These are phyloP conservation scores for Sebastolobus alascanus DNA, from an alignment of 2,797 vertebrate genomes.

Conservation along the genomic window DNA sequence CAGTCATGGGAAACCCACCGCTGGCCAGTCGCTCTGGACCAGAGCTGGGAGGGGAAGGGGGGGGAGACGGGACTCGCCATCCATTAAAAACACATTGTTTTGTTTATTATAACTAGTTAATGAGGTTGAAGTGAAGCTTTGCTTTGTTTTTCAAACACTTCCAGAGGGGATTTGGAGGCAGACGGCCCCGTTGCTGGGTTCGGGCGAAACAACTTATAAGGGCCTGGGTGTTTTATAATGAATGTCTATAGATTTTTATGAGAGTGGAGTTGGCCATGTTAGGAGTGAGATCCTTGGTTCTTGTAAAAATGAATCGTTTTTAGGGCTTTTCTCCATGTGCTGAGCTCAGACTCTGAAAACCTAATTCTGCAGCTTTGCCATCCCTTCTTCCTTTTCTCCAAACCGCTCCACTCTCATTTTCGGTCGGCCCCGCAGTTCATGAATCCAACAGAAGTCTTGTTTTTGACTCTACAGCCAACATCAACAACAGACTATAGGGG, in stretches of 20 bases:
- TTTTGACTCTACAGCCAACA: conserved; percentile 36
- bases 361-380: conserved; percentile 32
- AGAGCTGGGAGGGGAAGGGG: conserved; percentile 51
- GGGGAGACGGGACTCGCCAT: conserved; percentile 59
- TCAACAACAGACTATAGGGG: conserved; percentile 11
- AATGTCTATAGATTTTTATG: conserved; percentile 82
- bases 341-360: conserved; percentile 56
- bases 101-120: conserved; percentile 85
- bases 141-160: conserved; percentile 78
- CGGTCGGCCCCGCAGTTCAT: not conserved
- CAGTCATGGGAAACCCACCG: conserved; percentile 82
- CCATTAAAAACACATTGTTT: conserved; percentile 83
- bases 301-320: conserved; percentile 78
- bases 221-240: conserved; percentile 74
- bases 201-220: conserved; percentile 62
- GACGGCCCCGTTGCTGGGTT: conserved; percentile 57
- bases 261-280: conserved; percentile 74
- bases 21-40: conserved; percentile 74
- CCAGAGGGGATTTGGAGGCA: conserved; percentile 76
- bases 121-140: conserved; percentile 80
- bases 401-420: conserved; percentile 35
- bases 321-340: conserved; percentile 72
- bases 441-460: conserved; percentile 35
- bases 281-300: conserved; percentile 72
- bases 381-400: conserved; percentile 37